These are phyloP conservation scores for Corydoras maculifer DNA, from an alignment of 2,113 vertebrate species.

Conservation along the genomic window DNA sequence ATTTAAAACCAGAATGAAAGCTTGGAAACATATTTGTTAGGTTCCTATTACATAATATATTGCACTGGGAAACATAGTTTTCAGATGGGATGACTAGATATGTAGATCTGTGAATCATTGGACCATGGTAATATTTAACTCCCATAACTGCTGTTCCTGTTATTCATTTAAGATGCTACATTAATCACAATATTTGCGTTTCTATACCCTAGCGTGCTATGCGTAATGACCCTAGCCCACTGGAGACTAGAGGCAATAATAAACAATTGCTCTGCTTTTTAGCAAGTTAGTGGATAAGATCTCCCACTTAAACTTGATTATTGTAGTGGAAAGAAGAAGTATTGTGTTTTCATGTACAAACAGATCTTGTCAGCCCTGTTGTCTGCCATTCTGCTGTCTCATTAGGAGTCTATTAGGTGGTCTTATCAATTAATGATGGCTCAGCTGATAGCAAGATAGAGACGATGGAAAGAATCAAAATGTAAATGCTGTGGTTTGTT, in stretches of 20 bases:
- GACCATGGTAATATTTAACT: too few relatives aligned
- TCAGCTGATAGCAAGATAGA: conserved; percentile 6
- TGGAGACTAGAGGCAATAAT: conserved; percentile 3
- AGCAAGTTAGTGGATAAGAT: conserved; percentile 40
- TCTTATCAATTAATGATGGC: conserved; percentile 31
- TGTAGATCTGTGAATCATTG: too few relatives aligned
- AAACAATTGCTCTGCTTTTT: neutral
- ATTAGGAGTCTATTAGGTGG: conserved; percentile 22
- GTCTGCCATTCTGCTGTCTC: conserved; percentile 23
- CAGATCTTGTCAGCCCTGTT: conserved; percentile 19
- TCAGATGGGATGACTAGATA: too few relatives aligned
- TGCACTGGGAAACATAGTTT: too few relatives aligned
- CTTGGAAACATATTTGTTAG: too few relatives aligned
- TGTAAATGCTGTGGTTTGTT: neutral
- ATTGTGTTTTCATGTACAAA: conserved; percentile 20
- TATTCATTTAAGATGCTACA: too few relatives aligned
- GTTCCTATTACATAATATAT: too few relatives aligned
- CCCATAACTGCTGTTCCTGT: too few relatives aligned
- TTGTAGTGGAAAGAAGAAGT: conserved; percentile 21
- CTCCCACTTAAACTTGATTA: conserved; percentile 21
- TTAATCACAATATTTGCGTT: too few relatives aligned
- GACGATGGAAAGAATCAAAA: neutral
- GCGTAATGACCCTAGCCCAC: neutral
- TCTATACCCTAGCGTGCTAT: too few relatives aligned
- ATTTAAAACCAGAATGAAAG: neutral